A percentile compares a stretch with the other conserved stretches of the same genome.
Evolutionary conservation across 2,888 invertebrate species (phyloP).

Genomic region (Lepetodrilus schrolli): DNA sequence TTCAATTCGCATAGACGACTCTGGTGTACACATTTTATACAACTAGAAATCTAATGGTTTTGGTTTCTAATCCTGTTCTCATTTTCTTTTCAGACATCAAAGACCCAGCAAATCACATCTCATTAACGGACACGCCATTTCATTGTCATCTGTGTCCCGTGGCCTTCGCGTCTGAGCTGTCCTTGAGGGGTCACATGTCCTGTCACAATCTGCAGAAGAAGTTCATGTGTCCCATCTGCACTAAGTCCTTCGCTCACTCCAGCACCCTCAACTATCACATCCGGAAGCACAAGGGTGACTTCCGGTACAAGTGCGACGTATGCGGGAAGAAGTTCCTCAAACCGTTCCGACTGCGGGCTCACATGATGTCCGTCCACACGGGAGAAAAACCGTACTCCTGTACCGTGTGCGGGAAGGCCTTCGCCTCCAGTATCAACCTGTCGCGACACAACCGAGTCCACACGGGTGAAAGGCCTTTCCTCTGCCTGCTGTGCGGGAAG

Average conservation of each 20-base stretch:
- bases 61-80: too few relatives aligned
- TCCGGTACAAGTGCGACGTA: constrained; percentile 1
- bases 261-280: constrained; percentile 23
- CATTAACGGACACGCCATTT: neutral
- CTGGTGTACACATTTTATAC: too few relatives aligned
- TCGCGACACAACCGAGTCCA: constrained; percentile 1
- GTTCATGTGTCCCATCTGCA: constrained; percentile 21
- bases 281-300: constrained; percentile 20
- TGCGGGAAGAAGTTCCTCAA: constrained; percentile 19
- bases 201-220: constrained; percentile 13
- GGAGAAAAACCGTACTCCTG: constrained; percentile 7
- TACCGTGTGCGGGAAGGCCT: constrained; percentile 2
- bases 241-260: constrained; percentile 26
- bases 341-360: constrained; percentile 14
- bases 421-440: neutral
- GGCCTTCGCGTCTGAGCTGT: neutral
- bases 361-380: constrained; percentile 8
- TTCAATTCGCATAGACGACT: too few relatives aligned
- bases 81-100: too few relatives aligned
- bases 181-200: constrained; percentile 3
- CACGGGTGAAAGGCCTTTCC: constrained; percentile 9
- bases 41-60: too few relatives aligned
- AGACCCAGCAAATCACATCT: too few relatives aligned
- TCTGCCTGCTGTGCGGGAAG: constrained; percentile 24
- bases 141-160: constrained; percentile 12